These are phyloP conservation scores for Drosophila lacertosa DNA, from an alignment of 1,140 invertebrate genomes.

Conservation along the genomic window DNA sequence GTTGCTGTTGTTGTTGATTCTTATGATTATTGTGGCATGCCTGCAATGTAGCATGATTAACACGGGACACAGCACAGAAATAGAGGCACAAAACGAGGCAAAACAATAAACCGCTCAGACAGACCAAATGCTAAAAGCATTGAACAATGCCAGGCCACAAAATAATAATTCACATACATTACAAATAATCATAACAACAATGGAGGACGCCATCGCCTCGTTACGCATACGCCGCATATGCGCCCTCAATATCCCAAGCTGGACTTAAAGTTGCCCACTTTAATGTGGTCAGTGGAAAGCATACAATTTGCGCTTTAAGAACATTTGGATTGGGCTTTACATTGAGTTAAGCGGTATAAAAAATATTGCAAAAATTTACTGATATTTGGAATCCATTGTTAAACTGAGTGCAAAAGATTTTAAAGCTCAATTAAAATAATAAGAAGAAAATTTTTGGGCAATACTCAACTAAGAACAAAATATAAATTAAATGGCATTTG, in stretches of 20 bases:
- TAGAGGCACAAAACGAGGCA: constrained; percentile 10
- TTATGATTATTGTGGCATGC: constrained; percentile 74
- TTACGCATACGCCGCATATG: constrained; percentile 52
- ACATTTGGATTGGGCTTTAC: too few relatives aligned
- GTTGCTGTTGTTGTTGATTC: constrained; percentile 61
- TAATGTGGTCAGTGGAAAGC: not conserved
- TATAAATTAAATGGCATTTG: too few relatives aligned
- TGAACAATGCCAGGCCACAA: constrained; percentile 56
- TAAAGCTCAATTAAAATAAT: too few relatives aligned
- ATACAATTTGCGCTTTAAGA: not conserved
- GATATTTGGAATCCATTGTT: too few relatives aligned
- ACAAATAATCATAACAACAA: constrained; percentile 81
- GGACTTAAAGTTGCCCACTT: constrained; percentile 16
- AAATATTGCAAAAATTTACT: too few relatives aligned
- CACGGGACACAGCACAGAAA: constrained; percentile 34
- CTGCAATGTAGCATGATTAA: constrained; percentile 80
- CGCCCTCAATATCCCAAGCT: not conserved
- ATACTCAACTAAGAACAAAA: too few relatives aligned
- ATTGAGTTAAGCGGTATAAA: too few relatives aligned
- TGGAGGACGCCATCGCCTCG: constrained; percentile 46
- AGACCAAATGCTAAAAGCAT: constrained; percentile 65
- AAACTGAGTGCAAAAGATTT: too few relatives aligned
- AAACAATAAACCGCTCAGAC: constrained; percentile 12
- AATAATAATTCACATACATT: constrained; percentile 59
- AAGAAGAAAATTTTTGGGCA: too few relatives aligned